Evolutionary conservation across 2,888 invertebrate species (phyloP).

Genomic region (Piscicola geometra): DNA sequence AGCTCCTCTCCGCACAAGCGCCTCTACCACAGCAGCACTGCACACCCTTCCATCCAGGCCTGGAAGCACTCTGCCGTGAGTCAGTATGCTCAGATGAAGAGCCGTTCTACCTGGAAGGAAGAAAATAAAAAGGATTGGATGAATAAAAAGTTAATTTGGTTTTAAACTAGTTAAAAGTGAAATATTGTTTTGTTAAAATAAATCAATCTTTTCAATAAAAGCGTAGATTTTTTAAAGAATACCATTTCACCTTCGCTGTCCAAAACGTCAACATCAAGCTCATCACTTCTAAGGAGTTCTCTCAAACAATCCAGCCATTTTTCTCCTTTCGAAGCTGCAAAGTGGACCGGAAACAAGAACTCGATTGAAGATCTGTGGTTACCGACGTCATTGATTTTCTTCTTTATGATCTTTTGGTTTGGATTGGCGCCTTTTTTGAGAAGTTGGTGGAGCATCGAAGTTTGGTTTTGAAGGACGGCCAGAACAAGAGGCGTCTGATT

Average conservation of each 20-base stretch:
- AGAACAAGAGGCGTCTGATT: neutral
- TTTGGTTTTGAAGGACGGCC: slow-evolving; percentile 31
- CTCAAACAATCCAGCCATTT: slow-evolving; percentile 28
- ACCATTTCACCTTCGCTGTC: slow-evolving; percentile 32
- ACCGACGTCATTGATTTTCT: no score
- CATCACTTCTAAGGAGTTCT: slow-evolving; percentile 21
- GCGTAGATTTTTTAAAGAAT: no score
- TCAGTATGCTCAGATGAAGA: slow-evolving; percentile 22
- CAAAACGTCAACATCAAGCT: neutral
- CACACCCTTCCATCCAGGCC: neutral
- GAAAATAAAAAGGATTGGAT: no score
- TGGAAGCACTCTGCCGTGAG: neutral
- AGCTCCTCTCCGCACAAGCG: slow-evolving; percentile 25
- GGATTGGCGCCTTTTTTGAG: slow-evolving; percentile 18
- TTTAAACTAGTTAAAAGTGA: no score
- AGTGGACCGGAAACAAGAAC: slow-evolving; percentile 31
- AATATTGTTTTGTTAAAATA: no score
- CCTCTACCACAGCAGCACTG: slow-evolving; percentile 12
- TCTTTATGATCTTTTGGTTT: neutral
- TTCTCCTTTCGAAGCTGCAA: slow-evolving; percentile 26
- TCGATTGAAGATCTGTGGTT: neutral
- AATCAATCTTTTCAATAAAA: no score
- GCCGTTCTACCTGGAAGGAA: slow-evolving; percentile 22
- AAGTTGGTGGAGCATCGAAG: slow-evolving; percentile 10
- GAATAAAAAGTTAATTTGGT: no score